Evolutionary conservation across 2,113 vertebrate genomes (phyloP).

Genomic region (Isurus oxyrinchus): DNA sequence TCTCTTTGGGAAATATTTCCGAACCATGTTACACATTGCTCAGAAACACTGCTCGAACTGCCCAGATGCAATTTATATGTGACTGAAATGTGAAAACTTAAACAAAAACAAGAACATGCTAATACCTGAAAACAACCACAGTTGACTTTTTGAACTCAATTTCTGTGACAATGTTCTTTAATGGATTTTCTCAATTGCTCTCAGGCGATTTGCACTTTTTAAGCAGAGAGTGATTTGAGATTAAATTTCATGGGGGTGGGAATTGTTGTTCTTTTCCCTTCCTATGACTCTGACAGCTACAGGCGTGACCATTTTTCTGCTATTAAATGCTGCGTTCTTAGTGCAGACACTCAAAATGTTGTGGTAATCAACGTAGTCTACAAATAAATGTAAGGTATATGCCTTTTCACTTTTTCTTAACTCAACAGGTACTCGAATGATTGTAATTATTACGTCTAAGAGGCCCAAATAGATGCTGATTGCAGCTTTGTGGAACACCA

Average conservation of each 20-base stretch:
- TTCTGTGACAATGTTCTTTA: conserved; percentile 31
- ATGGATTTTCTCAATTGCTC: conserved; percentile 32
- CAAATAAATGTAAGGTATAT: conserved; percentile 58
- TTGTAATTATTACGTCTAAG: conserved; percentile 83
- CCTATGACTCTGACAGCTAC: conserved; percentile 24
- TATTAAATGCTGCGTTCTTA: background rate
- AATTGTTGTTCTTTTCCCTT: background rate
- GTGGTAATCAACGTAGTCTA: conserved; percentile 3
- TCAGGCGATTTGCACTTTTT: conserved; percentile 6
- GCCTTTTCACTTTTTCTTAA: conserved; percentile 64
- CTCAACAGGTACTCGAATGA: conserved; percentile 74
- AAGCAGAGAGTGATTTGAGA: background rate
- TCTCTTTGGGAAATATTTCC: conserved; percentile 38
- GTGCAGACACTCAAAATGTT: background rate
- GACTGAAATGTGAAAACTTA: conserved; percentile 43
- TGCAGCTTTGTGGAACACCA: conserved; percentile 75
- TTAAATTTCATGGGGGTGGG: background rate
- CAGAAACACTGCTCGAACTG: conserved; percentile 52
- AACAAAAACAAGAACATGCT: conserved; percentile 39
- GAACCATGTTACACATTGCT: conserved; percentile 42
- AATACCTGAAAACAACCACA: conserved; percentile 49
- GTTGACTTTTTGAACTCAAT: conserved; percentile 51
- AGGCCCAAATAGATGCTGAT: conserved; percentile 75
- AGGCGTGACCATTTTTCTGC: background rate
- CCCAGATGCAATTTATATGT: conserved; percentile 45